These are phyloP conservation scores for Lordiphosa mommai DNA, from an alignment of 1,140 invertebrate species.

Conservation along the genomic window DNA sequence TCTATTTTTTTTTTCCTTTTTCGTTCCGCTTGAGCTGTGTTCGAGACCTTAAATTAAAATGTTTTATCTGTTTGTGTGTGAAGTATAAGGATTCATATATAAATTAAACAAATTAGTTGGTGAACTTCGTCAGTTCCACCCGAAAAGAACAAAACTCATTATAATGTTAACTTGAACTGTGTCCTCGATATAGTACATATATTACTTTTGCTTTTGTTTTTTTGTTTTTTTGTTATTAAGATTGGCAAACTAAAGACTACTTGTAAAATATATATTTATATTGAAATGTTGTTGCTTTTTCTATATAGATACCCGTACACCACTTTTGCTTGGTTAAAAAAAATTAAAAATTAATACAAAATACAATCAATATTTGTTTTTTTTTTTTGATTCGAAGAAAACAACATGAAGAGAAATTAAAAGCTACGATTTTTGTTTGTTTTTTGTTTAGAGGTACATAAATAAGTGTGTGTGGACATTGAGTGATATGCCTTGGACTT, in stretches of 20 bases:
- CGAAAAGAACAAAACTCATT: conserved; percentile 47
- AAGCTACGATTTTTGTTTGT: conserved; percentile 13
- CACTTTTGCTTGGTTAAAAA: conserved; percentile 8
- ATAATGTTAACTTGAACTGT: conserved; percentile 78
- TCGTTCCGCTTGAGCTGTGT: too few species aligned
- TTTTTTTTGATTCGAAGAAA: conserved; percentile 19
- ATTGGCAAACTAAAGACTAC: conserved; percentile 51
- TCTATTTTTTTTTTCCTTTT: too few species aligned
- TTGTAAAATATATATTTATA: conserved; percentile 41
- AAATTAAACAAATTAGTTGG: conserved; percentile 10
- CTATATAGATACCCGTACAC: conserved; percentile 4
- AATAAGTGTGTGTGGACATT: conserved; percentile 55
- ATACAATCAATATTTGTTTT: conserved; percentile 12
- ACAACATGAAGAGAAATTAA: conserved; percentile 18
- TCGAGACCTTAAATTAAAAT: conserved; percentile 19
- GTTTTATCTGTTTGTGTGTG: conserved; percentile 6
- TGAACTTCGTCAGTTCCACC: neutral
- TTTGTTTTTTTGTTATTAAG: conserved; percentile 28
- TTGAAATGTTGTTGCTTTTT: conserved; percentile 37
- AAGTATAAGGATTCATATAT: conserved; percentile 13
- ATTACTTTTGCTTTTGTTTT: conserved; percentile 33
- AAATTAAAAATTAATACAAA: conserved; percentile 31
- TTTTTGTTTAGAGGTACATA: conserved; percentile 52
- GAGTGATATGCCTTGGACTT: conserved; percentile 64
- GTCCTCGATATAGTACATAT: conserved; percentile 67